Conservation (phyloP, 1,140 invertebrate genomes). For the Cepaea nemoralis region DNA sequence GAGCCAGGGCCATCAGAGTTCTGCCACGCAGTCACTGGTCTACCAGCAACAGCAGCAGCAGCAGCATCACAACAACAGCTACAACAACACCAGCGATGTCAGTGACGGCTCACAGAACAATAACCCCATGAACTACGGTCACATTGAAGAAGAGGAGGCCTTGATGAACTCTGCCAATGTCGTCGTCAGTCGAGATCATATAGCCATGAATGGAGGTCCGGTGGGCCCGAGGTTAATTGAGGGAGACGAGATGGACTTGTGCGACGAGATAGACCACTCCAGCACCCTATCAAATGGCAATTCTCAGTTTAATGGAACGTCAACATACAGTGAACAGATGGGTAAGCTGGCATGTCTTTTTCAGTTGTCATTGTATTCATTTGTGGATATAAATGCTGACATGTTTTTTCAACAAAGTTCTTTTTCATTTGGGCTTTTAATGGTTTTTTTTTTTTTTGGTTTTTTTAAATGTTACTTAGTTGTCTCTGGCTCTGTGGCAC, state of each 20-base stretch:
- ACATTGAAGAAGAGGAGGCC: slow-evolving; percentile 64
- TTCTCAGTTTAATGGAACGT: slow-evolving; percentile 78
- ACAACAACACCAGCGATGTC: slow-evolving; percentile 43
- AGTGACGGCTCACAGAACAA: slow-evolving; percentile 14
- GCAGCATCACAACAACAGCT: slow-evolving; percentile 26
- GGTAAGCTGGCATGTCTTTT: slow-evolving; percentile 68
- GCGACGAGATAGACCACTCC: slow-evolving; percentile 67
- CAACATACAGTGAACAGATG: slow-evolving; percentile 69
- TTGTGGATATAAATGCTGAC: too few relatives aligned
- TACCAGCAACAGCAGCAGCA: slow-evolving; percentile 16
- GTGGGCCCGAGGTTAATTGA: slow-evolving; percentile 49
- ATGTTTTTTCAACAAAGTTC: too few relatives aligned
- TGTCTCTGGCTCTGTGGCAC: too few relatives aligned
- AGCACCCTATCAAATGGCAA: slow-evolving; percentile 74
- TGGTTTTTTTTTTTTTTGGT: too few relatives aligned
- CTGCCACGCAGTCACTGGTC: slow-evolving; percentile 22
- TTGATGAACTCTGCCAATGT: slow-evolving; percentile 75
- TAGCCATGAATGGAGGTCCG: slow-evolving; percentile 65
- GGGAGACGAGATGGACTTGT: slow-evolving; percentile 77
- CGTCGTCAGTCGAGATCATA: slow-evolving; percentile 73
- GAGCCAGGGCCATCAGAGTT: slow-evolving; percentile 35
- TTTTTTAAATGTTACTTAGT: too few relatives aligned
- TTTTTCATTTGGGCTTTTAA: too few relatives aligned
- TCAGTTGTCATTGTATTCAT: background rate
- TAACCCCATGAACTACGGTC: background rate